These are phyloP conservation scores for Antechinus flavipes DNA, from an alignment of 2,113 vertebrate genomes.

Conservation along the genomic window DNA sequence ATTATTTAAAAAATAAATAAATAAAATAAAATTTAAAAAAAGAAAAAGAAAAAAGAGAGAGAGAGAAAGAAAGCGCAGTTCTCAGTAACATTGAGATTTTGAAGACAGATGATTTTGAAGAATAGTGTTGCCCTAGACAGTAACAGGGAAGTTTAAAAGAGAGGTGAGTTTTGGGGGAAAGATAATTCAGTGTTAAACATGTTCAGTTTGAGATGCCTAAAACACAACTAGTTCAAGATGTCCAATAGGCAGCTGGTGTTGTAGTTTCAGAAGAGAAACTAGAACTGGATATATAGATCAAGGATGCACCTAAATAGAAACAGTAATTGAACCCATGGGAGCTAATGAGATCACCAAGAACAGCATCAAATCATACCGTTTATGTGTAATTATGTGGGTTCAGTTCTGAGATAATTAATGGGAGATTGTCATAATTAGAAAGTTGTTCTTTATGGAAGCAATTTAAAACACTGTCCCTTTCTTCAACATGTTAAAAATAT, in stretches of 20 bases:
- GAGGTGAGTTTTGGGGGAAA: not conserved
- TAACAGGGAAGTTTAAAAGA: not conserved
- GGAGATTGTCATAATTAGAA: constrained; percentile 25
- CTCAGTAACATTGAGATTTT: not conserved
- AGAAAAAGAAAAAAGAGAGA: no score
- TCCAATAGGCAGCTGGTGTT: not conserved
- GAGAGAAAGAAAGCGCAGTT: not conserved
- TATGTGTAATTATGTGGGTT: constrained; percentile 25
- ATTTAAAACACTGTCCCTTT: constrained; percentile 1
- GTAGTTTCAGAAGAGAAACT: not conserved
- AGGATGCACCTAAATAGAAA: not conserved
- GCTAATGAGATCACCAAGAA: not conserved
- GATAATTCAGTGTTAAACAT: not conserved
- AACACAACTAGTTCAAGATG: not conserved
- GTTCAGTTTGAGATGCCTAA: not conserved
- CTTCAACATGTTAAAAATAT: not conserved
- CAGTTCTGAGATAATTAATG: constrained; percentile 45
- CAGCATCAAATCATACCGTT: constrained; percentile 37
- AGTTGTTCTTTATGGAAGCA: constrained; percentile 44
- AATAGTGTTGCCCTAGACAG: not conserved
- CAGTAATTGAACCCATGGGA: not conserved
- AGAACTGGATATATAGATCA: not conserved
- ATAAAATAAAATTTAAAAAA: no score
- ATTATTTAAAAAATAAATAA: no score
- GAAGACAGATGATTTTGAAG: not conserved